Evolutionary conservation across 2,888 invertebrate genomes (phyloP).

Genomic region (Tetrapedia diversipes): DNA sequence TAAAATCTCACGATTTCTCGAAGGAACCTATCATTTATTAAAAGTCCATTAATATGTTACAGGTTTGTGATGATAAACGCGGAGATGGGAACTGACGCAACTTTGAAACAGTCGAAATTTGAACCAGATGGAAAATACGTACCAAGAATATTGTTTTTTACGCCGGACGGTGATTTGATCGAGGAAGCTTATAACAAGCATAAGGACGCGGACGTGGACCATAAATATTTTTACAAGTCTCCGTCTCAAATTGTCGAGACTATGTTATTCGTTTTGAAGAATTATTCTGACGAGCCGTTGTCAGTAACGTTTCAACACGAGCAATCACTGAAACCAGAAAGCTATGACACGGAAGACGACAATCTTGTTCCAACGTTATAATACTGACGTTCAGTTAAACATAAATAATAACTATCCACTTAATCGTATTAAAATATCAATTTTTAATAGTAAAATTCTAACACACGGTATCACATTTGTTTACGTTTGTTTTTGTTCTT

Average conservation of each 20-base stretch:
- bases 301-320: conserved; percentile 15
- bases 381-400: not conserved
- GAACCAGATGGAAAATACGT: conserved; percentile 88
- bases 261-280: conserved; percentile 82
- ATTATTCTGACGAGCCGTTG: conserved; percentile 15
- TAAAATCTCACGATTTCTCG: too few species aligned
- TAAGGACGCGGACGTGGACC: conserved; percentile 85
- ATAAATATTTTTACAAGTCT: conserved; percentile 84
- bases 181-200: conserved; percentile 85
- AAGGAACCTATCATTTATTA: too few species aligned
- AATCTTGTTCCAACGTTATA: conserved; percentile 8
- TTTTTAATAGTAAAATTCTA: not conserved
- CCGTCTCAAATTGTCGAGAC: conserved; percentile 84
- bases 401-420: not conserved
- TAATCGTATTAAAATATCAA: not conserved
- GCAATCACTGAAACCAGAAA: not conserved
- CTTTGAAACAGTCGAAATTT: conserved; percentile 84
- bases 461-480: too few species aligned
- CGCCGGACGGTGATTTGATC: conserved; percentile 85
- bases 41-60: not conserved
- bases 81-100: conserved; percentile 84
- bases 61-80: conserved; percentile 88
- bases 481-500: too few species aligned
- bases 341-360: conserved; percentile 3
- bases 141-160: conserved; percentile 87